These are phyloP conservation scores for Lamprotornis superbus DNA, from an alignment of 2,113 vertebrate species.

Conservation along the genomic window DNA sequence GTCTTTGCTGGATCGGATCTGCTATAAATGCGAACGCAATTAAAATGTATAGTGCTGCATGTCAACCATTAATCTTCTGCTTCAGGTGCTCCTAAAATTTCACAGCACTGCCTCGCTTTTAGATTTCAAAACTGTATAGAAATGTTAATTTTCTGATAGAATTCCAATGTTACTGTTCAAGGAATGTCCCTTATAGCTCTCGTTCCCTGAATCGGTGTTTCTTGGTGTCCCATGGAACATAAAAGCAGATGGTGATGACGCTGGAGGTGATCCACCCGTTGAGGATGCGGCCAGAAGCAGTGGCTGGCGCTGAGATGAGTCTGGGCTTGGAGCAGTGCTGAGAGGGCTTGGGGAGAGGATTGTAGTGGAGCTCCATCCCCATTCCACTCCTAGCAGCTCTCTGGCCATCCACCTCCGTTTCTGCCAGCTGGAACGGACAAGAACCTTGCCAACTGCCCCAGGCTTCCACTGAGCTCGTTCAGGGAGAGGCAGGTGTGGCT, in stretches of 20 bases:
- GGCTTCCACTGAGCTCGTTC: background rate
- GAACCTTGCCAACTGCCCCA: background rate
- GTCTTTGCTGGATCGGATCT: background rate
- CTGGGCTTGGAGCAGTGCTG: conserved; percentile 72
- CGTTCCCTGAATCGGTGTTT: background rate
- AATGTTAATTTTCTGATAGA: background rate
- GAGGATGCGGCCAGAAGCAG: background rate
- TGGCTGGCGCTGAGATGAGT: conserved; percentile 25
- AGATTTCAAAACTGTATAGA: background rate
- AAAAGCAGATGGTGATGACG: conserved; percentile 17
- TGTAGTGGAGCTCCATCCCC: conserved; percentile 71
- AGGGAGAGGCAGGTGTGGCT: conserved; percentile 58
- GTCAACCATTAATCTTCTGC: background rate
- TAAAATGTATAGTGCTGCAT: background rate
- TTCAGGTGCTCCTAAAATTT: conserved; percentile 9
- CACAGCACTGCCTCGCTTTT: background rate
- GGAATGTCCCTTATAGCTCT: background rate
- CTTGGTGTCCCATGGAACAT: background rate
- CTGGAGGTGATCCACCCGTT: conserved; percentile 26
- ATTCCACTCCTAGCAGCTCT: conserved; percentile 72
- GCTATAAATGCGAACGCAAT: background rate
- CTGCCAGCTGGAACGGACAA: background rate
- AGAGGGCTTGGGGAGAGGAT: conserved; percentile 72
- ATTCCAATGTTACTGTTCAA: background rate
- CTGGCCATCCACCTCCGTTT: conserved; percentile 64